Base-by-base conservation (phyloP, 2,113 vertebrate species). In the Pogonocichla stellata region DNA sequence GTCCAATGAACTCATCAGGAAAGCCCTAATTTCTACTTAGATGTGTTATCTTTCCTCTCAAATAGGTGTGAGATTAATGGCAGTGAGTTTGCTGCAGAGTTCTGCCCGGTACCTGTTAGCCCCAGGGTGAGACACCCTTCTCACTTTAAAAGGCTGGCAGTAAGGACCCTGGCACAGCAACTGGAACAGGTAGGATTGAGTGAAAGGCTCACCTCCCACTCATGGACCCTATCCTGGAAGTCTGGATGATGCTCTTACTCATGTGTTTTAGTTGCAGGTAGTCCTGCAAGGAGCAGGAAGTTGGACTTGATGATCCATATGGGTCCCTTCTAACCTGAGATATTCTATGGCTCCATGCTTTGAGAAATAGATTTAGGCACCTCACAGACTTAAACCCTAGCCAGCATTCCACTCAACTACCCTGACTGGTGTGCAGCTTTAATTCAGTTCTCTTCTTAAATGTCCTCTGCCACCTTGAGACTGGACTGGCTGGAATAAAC, bases 61-160 rank as follows among this genome's bases (percentile, higher is more conserved):
- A 93, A 93, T 2, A 96, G 95, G 79, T 96, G 90, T 45, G 87
- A 80, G 84, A 71, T 83, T 43, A 74, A 90, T 2, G 64, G 42
- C 66, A 89, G 45, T 24, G 78, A 93, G 45, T 77, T 88, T 9
- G n/a, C 62, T 58, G 75, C 65, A 69, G 78, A 92, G 26, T 95
- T 90, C 92, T 81, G 36, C 10, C 94, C 80, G 0, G 73, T 96
- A 28, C 58, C 67, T 60, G 45, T 31, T 16, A 87, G 80, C 34
- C n/a, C 87, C 54, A 91, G 77, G 64, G 73, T 95, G 77, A 95
- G 40, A 58, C 22, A 94, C 12, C 84, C 95, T 20, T 36, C 89
- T 51, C 86, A 94, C 40, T 80, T 96, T 57, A 97, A 96, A 91
- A 96, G 92, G 65, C 58, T 96, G 48, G 83, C 74, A 80, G 42